Percentiles rank a stretch among this genome's conserved stretches.
Evolutionary conservation across 35 echinoderm and acorn worm genomes (phyloP).

Genomic region (Nesometra sesokonis): DNA sequence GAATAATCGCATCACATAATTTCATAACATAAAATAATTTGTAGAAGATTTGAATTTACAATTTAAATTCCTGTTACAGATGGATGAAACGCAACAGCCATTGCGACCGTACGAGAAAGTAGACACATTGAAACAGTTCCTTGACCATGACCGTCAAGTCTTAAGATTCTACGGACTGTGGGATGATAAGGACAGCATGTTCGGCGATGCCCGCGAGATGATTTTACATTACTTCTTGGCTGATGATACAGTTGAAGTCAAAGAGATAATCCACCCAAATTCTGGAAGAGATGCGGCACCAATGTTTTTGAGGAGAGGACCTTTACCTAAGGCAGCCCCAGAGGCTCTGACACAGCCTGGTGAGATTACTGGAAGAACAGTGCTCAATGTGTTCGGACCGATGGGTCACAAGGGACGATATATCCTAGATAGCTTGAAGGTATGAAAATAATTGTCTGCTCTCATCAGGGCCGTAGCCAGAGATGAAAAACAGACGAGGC

Average conservation of each 20-base stretch:
- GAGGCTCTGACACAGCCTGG: constrained; percentile 80
- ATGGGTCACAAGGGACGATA: constrained; percentile 91
- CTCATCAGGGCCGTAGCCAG: no score
- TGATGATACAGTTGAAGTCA: constrained; percentile 93
- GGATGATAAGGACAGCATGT: constrained; percentile 95
- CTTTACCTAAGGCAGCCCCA: constrained; percentile 58
- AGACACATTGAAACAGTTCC: constrained; percentile 96
- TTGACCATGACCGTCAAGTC: constrained; percentile 95
- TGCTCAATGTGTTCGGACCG: constrained; percentile 97
- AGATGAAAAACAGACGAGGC: no score
- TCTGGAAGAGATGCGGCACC: constrained; percentile 74
- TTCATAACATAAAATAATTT: no score
- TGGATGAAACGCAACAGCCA: constrained; percentile 93
- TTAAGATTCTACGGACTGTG: constrained; percentile 87
- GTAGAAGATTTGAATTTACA: no score
- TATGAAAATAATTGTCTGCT: no score
- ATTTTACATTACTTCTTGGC: constrained; percentile 94
- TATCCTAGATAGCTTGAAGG: constrained; percentile 96
- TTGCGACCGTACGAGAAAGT: constrained; percentile 92
- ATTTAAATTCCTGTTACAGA: constrained; percentile 31
- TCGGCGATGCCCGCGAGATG: constrained; percentile 91
- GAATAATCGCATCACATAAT: background rate
- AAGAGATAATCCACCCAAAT: constrained; percentile 81
- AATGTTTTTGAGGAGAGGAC: constrained; percentile 83
- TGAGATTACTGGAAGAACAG: constrained; percentile 77